Conservation (phyloP, 2,113 vertebrate genomes). For the Gallinago jamesoni region DNA sequence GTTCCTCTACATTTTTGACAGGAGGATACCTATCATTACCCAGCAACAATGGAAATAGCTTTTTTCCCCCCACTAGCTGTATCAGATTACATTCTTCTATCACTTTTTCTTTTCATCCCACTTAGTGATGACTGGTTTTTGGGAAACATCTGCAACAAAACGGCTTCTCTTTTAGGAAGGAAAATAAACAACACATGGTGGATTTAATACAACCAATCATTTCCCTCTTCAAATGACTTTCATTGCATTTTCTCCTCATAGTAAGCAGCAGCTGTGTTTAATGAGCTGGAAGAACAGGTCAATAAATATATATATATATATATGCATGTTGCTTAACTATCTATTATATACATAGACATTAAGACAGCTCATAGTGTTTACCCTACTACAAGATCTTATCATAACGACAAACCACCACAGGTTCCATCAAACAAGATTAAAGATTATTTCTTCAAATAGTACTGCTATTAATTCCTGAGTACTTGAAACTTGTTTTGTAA, state of each 20-base stretch:
- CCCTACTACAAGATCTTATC: not conserved
- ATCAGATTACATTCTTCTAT: not conserved
- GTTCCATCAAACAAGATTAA: not conserved
- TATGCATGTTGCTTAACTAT: not conserved
- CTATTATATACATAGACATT: not conserved
- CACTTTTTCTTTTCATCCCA: not conserved
- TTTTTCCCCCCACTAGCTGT: not conserved
- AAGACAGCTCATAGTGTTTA: not conserved
- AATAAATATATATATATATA: not conserved
- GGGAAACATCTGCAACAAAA: slow-evolving; percentile 26
- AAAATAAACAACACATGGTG: slow-evolving; percentile 45
- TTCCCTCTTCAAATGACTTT: slow-evolving; percentile 19
- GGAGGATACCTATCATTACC: not conserved
- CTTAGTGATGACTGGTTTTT: not conserved
- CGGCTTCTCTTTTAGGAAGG: not conserved
- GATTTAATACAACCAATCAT: slow-evolving; percentile 20
- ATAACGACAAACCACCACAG: not conserved
- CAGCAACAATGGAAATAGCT: not conserved
- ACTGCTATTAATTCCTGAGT: not conserved
- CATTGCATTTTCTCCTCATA: not conserved
- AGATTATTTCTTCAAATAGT: not conserved
- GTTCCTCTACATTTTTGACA: not conserved
- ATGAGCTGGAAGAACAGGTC: slow-evolving; percentile 30
- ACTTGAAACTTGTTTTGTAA: not conserved
- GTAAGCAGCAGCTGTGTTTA: slow-evolving; percentile 27